Percentiles rank a stretch among this genome's conserved stretches.
phyloP scores from a whole-genome alignment of 2,888 invertebrate species.

The Hipparchia semele region DNA sequence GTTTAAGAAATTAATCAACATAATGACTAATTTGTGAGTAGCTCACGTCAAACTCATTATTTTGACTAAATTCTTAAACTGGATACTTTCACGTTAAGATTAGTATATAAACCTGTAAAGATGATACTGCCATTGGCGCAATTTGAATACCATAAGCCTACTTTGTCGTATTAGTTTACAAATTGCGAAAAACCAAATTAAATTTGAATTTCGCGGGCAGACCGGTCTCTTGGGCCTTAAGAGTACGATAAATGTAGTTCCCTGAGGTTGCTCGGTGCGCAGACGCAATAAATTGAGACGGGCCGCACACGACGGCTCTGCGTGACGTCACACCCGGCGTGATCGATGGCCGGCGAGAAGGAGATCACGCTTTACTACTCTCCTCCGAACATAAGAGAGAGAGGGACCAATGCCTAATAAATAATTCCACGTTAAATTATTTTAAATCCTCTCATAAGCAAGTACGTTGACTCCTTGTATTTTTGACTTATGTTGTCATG shows the following conservation, averaged over 20 bases:
- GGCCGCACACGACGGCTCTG: constrained; percentile 83
- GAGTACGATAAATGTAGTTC: constrained; percentile 43
- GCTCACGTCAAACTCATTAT: no score
- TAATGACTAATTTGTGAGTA: no score
- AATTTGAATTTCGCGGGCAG: no score
- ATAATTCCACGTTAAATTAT: constrained; percentile 77
- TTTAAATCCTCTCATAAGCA: constrained; percentile 75
- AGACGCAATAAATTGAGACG: constrained; percentile 78
- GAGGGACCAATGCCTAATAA: constrained; percentile 65
- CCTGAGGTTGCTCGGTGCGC: constrained; percentile 70
- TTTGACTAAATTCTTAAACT: no score
- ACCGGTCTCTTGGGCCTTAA: no score
- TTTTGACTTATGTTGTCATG: constrained; percentile 68
- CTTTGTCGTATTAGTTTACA: no score
- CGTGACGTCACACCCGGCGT: constrained; percentile 81
- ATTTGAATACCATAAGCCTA: no score
- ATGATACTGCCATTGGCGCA: no score
- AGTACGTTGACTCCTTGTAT: constrained; percentile 80
- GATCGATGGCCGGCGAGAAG: constrained; percentile 75
- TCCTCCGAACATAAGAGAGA: constrained; percentile 53
- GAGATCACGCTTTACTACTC: constrained; percentile 58
- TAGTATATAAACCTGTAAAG: no score
- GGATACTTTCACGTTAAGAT: no score
- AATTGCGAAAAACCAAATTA: no score
- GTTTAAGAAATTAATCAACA: no score